phyloP scores from a whole-genome alignment of 1,140 invertebrate species.

The Helicoverpa zea region DNA sequence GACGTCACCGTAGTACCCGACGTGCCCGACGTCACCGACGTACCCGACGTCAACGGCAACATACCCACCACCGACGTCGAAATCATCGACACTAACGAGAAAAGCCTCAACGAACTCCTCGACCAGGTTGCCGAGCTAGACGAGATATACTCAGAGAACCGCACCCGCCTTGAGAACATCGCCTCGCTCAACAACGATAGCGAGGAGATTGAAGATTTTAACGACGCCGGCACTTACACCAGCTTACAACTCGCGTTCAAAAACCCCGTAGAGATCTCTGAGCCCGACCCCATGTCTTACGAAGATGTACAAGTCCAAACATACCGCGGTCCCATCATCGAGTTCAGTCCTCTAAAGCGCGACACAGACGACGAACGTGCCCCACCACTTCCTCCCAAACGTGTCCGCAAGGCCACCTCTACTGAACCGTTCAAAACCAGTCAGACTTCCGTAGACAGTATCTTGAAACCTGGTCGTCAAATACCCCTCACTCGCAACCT shows the following conservation, averaged over 20 bases:
- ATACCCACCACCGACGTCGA: slow-evolving; percentile 48
- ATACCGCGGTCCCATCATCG: slow-evolving; percentile 83
- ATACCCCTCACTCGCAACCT: slow-evolving; percentile 70
- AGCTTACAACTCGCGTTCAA: slow-evolving; percentile 95
- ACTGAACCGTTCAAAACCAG: slow-evolving; percentile 76
- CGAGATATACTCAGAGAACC: slow-evolving; percentile 92
- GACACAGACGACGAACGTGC: slow-evolving; percentile 88
- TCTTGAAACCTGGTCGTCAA: slow-evolving; percentile 75
- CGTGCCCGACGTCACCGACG: slow-evolving; percentile 30
- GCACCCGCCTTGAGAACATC: slow-evolving; percentile 84
- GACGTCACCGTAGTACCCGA: not conserved
- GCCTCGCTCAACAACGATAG: slow-evolving; percentile 65
- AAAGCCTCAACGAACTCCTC: slow-evolving; percentile 90
- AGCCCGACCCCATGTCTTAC: slow-evolving; percentile 81
- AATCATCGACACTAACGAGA: slow-evolving; percentile 78
- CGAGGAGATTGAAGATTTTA: slow-evolving; percentile 88
- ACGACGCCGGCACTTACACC: slow-evolving; percentile 92
- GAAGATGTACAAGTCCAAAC: slow-evolving; percentile 88
- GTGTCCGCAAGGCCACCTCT: slow-evolving; percentile 89
- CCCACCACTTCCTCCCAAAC: slow-evolving; percentile 93
- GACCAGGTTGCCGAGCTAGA: slow-evolving; percentile 92
- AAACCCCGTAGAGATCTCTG: slow-evolving; percentile 90
- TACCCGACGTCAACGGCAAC: slow-evolving; percentile 35
- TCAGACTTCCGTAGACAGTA: slow-evolving; percentile 78
- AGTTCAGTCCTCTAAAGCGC: slow-evolving; percentile 85